A percentile compares a stretch with the other conserved stretches of the same genome.
phyloP scores from a whole-genome alignment of 2,113 vertebrate genomes.

The Lamprotornis superbus region DNA sequence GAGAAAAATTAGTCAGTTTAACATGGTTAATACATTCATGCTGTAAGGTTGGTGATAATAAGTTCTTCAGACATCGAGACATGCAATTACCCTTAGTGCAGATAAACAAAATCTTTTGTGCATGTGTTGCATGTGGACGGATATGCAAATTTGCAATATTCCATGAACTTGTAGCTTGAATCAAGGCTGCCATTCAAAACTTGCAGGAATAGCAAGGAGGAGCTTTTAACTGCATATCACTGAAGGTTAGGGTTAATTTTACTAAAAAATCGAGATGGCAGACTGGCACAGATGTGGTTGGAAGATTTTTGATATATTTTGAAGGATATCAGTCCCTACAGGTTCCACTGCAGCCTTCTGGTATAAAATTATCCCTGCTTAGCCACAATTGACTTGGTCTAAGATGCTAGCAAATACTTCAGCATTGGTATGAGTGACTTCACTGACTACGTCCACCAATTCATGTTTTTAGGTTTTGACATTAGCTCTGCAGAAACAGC shows the following conservation, averaged over 20 bases:
- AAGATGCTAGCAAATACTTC: not conserved
- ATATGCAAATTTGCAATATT: not conserved
- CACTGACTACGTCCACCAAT: no score
- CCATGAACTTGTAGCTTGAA: accelerated
- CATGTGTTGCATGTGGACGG: not conserved
- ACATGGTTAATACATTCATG: not conserved
- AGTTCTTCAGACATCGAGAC: not conserved
- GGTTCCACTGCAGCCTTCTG: not conserved
- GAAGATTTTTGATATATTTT: not conserved
- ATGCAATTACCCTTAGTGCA: not conserved
- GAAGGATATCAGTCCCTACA: not conserved
- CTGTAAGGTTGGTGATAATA: not conserved
- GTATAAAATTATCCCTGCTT: not conserved
- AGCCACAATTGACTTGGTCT: not conserved
- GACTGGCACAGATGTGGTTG: not conserved
- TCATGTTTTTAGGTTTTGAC: not conserved
- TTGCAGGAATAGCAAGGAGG: not conserved
- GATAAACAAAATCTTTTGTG: not conserved
- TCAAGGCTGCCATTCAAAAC: not conserved
- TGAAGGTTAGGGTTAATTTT: not conserved
- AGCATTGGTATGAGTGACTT: not conserved
- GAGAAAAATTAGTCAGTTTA: not conserved
- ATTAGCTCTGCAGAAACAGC: not conserved
- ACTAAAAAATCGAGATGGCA: not conserved
- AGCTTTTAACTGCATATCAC: not conserved